These are phyloP conservation scores for Heliocidaris tuberculata DNA, from an alignment of 35 echinoderm and acorn worm genomes.

Conservation along the genomic window DNA sequence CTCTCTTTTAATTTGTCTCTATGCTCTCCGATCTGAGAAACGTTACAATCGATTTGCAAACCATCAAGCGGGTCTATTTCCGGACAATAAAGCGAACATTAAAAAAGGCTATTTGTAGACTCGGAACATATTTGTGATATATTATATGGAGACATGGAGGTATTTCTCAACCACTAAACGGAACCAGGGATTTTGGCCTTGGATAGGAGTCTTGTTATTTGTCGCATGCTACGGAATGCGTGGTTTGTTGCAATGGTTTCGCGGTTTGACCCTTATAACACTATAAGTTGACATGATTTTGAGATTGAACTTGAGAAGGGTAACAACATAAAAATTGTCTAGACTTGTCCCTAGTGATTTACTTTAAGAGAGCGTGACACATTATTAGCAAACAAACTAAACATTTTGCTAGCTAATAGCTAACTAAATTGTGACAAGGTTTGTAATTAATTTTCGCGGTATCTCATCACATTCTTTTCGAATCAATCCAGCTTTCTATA, in stretches of 20 bases:
- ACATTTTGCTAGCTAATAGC: no score
- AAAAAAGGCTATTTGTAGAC: no score
- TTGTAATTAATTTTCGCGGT: no score
- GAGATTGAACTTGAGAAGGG: neutral
- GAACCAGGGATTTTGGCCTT: neutral
- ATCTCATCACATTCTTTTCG: no score
- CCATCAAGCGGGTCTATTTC: neutral
- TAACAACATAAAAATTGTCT: neutral
- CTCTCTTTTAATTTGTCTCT: neutral
- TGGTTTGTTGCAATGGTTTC: neutral
- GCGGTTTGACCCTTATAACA: conserved; percentile 1
- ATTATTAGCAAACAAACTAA: neutral
- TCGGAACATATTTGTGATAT: neutral
- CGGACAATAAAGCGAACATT: neutral
- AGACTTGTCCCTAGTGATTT: neutral
- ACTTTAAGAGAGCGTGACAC: neutral
- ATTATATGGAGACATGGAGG: neutral
- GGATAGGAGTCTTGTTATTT: neutral
- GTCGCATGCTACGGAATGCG: neutral
- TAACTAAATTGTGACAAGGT: no score
- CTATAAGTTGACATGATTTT: neutral
- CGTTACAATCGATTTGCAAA: neutral
- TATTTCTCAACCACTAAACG: neutral
- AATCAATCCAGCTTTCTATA: no score
- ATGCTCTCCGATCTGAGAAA: neutral